Evolutionary conservation across 1,140 invertebrate genomes (phyloP).

Genomic region (Habropoda laboriosa): DNA sequence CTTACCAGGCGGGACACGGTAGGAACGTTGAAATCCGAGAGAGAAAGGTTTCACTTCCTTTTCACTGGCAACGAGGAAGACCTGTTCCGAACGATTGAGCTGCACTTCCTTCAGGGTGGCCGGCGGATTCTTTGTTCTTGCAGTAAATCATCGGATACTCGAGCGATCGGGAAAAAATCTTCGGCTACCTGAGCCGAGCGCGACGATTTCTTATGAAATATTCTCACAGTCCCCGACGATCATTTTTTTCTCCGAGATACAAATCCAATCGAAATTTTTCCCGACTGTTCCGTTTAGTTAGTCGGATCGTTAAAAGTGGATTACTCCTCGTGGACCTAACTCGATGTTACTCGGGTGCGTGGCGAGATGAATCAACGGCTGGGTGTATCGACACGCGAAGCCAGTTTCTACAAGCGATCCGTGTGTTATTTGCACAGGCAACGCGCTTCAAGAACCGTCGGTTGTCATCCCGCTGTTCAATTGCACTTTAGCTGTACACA

Average conservation of each 20-base stretch:
- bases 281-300: not conserved
- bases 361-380: not conserved
- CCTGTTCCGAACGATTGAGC: slow-evolving; percentile 46
- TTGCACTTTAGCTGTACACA: slow-evolving; percentile 11
- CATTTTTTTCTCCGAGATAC: not conserved
- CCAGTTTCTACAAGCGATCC: slow-evolving; percentile 15
- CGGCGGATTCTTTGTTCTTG: slow-evolving; percentile 29
- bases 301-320: too few species aligned
- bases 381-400: not conserved
- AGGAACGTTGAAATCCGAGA: slow-evolving; percentile 31
- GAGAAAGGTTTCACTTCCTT: slow-evolving; percentile 31
- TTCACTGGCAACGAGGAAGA: not conserved
- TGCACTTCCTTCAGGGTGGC: slow-evolving; percentile 51
- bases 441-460: slow-evolving; percentile 1
- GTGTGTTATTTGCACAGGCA: slow-evolving; percentile 24
- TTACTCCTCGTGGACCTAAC: too few species aligned
- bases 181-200: not conserved
- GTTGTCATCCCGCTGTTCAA: slow-evolving; percentile 4
- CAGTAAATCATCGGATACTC: slow-evolving; percentile 48
- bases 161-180: not conserved
- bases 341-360: too few species aligned
- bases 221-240: not conserved
- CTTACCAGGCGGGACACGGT: not conserved
- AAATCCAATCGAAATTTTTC: not conserved
- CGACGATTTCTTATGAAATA: not conserved